Evolutionary conservation across 2,888 invertebrate genomes (phyloP), one percentile per base, ranked within the genome.

Genomic region (Habroteleia sp.): DNA sequence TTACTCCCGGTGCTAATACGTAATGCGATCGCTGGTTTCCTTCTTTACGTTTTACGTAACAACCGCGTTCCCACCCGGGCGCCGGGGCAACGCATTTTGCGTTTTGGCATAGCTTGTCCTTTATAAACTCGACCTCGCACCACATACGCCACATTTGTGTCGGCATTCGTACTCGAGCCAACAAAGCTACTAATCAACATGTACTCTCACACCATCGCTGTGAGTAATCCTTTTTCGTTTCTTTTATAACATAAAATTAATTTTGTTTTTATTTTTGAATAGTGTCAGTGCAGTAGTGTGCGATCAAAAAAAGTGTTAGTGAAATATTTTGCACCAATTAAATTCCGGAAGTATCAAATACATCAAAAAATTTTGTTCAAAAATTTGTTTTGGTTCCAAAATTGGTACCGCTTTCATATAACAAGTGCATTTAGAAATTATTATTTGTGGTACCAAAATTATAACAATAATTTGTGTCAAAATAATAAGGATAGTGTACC

Each of bases 101-200:
- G 81, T 85, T 86, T 87, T 85, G 85, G 80, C 77, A 81, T 81
- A 77, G 79, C 74, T 76, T 79, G 82, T 84, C 84, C 87, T 87
- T 88, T 88, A 88, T 88, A 88, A 88, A 83, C 85, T 83, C 84
- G 85, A 81, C 79, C 82, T 79, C 78, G 81, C 77, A 77, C 79
- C 76, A 75, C 58, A 76, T 79, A 80, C 84, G 80, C 76, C 87
- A 87, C 85, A 86, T 85, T 80, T 84, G 84, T 83, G 80, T 83
- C 83, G 78, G 77, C 84, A 58, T 78, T 82, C 83, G 81, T 62
- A 76, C 77, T 81, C 80, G 78, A 79, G 78, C 52, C 48, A 77
- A 52, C 48, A 16, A 73, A 73, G 25, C 14, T 39, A 48, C 48
- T 74, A 60, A 66, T 48, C 77, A 81, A 75, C 75, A 87, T 87